phyloP scores from a whole-genome alignment of 2,888 invertebrate genomes.

The Ennomos fuscantarius region DNA sequence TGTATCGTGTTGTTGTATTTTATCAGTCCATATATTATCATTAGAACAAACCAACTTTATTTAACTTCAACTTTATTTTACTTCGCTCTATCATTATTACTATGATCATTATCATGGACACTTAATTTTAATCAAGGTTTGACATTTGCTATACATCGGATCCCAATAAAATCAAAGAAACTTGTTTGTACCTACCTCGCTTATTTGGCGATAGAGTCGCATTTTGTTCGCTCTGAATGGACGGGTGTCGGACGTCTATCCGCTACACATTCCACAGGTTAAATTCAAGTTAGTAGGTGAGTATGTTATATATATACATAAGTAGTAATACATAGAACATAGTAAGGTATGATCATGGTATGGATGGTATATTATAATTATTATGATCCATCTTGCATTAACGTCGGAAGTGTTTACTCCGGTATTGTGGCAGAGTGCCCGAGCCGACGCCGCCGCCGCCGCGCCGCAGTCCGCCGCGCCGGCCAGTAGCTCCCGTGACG shows the following conservation, averaged over 20 bases:
- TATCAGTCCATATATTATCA: no score
- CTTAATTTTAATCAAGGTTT: no score
- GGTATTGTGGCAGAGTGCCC: conserved; percentile 49
- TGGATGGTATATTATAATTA: neutral
- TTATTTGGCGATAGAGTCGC: conserved; percentile 8
- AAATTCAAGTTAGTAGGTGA: no score
- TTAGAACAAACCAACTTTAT: no score
- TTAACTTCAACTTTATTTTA: no score
- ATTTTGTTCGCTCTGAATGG: conserved; percentile 20
- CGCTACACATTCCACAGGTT: conserved; percentile 9
- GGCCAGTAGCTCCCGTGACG: conserved; percentile 35
- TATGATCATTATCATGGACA: no score
- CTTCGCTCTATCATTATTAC: no score
- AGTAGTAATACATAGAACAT: neutral
- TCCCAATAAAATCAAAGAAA: conserved; percentile 1
- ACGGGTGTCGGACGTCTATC: conserved; percentile 1
- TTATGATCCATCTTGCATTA: conserved; percentile 21
- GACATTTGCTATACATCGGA: neutral
- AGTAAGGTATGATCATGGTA: neutral
- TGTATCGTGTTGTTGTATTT: no score
- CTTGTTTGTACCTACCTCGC: conserved; percentile 4
- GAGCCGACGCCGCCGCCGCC: conserved; percentile 11
- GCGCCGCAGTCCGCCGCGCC: neutral
- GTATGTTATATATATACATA: no score
- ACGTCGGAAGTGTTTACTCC: conserved; percentile 49